A percentile compares a stretch with the other conserved stretches of the same genome.
Evolutionary conservation across 1,140 invertebrate species (phyloP).

Genomic region (Dufourea novaeangliae): DNA sequence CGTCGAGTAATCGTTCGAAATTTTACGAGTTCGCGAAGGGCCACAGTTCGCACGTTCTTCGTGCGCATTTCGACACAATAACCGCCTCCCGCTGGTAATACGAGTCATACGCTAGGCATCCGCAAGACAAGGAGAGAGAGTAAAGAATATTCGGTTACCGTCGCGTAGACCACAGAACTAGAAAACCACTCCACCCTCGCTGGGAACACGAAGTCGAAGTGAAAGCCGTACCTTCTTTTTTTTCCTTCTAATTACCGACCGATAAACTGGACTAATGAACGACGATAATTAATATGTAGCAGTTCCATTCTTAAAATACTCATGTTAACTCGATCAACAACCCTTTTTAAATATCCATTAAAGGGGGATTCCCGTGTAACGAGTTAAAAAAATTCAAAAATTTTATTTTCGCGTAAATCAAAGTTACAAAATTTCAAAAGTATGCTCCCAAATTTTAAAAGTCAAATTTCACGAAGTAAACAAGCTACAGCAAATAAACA

Average conservation of each 20-base stretch:
- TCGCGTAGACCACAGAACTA: slow-evolving; percentile 45
- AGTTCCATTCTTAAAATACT: too few relatives aligned
- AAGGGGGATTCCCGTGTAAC: too few relatives aligned
- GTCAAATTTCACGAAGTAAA: too few relatives aligned
- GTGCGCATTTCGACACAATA: slow-evolving; percentile 38
- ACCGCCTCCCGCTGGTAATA: slow-evolving; percentile 35
- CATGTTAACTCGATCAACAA: too few relatives aligned
- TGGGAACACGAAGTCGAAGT: slow-evolving; percentile 1
- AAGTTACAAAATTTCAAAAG: too few relatives aligned
- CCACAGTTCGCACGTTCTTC: slow-evolving; percentile 35
- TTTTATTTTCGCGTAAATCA: too few relatives aligned
- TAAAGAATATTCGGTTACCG: slow-evolving; percentile 50
- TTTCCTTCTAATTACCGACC: not conserved
- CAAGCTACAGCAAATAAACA: too few relatives aligned
- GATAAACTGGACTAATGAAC: not conserved
- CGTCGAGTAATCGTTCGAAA: not conserved
- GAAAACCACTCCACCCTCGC: slow-evolving; percentile 19
- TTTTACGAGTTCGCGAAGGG: not conserved
- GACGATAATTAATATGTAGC: too few relatives aligned
- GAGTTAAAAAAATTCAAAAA: too few relatives aligned
- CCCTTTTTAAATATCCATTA: too few relatives aligned
- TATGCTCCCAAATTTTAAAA: too few relatives aligned
- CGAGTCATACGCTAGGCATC: slow-evolving; percentile 43
- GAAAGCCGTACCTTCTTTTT: not conserved
- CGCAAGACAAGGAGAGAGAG: slow-evolving; percentile 46